Percentiles rank a stretch among this genome's conserved stretches.
These are phyloP conservation scores for Picathartes gymnocephalus DNA, from an alignment of 2,113 vertebrate genomes.

Conservation along the genomic window DNA sequence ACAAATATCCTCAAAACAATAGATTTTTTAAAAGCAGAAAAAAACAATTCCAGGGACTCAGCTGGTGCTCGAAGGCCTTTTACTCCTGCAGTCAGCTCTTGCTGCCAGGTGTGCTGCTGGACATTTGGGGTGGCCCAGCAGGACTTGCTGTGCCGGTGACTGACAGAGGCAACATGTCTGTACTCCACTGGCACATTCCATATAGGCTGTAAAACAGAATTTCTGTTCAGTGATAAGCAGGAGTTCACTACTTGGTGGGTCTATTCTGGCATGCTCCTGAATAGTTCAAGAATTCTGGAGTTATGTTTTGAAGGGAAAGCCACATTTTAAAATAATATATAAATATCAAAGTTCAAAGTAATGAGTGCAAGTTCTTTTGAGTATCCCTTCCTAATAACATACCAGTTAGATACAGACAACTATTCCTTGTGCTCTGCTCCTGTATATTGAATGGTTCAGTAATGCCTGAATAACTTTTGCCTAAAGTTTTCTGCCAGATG, in stretches of 20 bases:
- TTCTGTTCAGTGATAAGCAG: not conserved
- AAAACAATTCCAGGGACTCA: not conserved
- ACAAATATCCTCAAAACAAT: not conserved
- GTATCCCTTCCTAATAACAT: not conserved
- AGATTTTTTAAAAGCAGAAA: not conserved
- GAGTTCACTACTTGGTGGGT: not conserved
- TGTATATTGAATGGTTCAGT: not conserved
- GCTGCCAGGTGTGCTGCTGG: not conserved
- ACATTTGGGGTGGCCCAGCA: not conserved
- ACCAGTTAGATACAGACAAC: not conserved
- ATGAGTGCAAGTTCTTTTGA: not conserved
- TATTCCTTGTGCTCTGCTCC: not conserved
- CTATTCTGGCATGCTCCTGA: not conserved
- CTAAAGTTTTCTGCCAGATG: not conserved
- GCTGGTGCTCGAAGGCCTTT: not conserved
- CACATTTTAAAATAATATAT: not conserved
- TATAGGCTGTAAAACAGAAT: not conserved
- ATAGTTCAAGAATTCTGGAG: not conserved
- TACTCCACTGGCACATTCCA: not conserved
- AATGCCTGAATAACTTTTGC: not conserved
- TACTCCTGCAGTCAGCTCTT: not conserved
- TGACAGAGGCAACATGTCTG: not conserved
- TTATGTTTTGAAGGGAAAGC: not conserved
- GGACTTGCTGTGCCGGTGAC: not conserved
- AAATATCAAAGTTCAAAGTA: not conserved